phyloP scores from a whole-genome alignment of 2,113 vertebrate species.

The Pelmatolapia mariae region DNA sequence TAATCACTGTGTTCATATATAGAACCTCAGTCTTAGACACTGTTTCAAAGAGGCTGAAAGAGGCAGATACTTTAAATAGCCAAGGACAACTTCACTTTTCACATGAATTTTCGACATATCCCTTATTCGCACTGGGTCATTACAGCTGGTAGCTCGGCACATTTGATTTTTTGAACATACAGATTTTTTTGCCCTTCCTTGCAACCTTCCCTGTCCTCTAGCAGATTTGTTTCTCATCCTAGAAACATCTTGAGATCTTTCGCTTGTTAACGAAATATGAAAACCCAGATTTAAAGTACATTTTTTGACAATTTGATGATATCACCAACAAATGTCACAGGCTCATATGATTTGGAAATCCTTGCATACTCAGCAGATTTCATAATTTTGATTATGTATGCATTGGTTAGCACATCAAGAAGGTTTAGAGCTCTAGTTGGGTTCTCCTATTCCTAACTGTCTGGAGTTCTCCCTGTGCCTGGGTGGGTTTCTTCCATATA shows the following conservation, averaged over 20 bases:
- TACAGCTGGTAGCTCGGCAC: not conserved
- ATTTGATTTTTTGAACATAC: accelerated
- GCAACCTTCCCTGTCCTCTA: not conserved
- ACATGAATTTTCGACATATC: not conserved
- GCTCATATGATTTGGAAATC: not conserved
- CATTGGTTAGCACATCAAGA: not conserved
- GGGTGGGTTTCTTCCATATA: not conserved
- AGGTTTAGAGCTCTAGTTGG: not conserved
- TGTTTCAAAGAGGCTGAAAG: not conserved
- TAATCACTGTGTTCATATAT: not conserved
- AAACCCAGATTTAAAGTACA: not conserved
- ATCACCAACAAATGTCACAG: not conserved
- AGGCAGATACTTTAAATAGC: not conserved
- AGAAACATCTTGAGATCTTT: not conserved
- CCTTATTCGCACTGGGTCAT: not conserved
- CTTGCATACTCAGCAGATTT: not conserved
- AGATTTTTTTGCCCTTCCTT: not conserved
- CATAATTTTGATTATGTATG: not conserved
- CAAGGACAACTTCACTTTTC: not conserved
- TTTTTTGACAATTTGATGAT: not conserved
- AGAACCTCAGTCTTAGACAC: not conserved
- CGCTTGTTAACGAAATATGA: not conserved
- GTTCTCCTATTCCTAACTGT: not conserved
- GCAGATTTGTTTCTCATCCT: not conserved
- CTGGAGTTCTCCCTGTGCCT: not conserved